Evolutionary conservation across 64 coral and sea anemone species (phyloP), one percentile per base, ranked within the genome.

Genomic region (Pocillopora verrucosa): DNA sequence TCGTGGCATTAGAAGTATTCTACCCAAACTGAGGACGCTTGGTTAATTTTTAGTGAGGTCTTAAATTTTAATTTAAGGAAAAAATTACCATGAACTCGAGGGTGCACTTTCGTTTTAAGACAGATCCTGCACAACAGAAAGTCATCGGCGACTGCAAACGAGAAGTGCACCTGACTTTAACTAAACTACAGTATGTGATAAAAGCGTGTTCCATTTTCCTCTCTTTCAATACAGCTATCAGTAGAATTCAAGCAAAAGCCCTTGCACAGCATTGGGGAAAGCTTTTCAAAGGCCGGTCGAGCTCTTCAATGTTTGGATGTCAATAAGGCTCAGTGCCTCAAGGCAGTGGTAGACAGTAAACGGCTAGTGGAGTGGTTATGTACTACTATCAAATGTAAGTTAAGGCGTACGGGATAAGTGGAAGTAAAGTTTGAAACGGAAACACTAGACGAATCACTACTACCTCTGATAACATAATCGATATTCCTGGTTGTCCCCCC

Each of bases 281-380:
- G 7, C 25, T 89, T 89, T 45, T 14, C n/a, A 20, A 58, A 85
- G 4, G 92, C 92, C 35, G 80, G 86, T 16, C 37, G 76, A 77
- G 51, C 75, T 13, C 84, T 93, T 58, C 20, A 35, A 0, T 19
- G 17, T 36, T 59, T 93, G 34, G 81, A 88, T 37, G 10, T 84
- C 1, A 16, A 72, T 76, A 83, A 93, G 34, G 69, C 79, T 10
- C 35, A 72, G 17, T 93, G 92, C 34, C 72, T 93, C 5, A 51
- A 78, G 34, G 78, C 79, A 9, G 80, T 93, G 41, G 69, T 89
- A 16, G 67, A 93, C 3, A 84, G 92, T 59, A 63, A 67, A 63
- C 79, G 78, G 14, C 80, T 93, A 4, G 87, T 93, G 0, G 88
- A 89, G 24, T 93, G 92, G 92, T 73, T 93, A 20, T 57, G 87